Conservation (phyloP, 2,888 invertebrate genomes). For the Nebria brevicollis region DNA sequence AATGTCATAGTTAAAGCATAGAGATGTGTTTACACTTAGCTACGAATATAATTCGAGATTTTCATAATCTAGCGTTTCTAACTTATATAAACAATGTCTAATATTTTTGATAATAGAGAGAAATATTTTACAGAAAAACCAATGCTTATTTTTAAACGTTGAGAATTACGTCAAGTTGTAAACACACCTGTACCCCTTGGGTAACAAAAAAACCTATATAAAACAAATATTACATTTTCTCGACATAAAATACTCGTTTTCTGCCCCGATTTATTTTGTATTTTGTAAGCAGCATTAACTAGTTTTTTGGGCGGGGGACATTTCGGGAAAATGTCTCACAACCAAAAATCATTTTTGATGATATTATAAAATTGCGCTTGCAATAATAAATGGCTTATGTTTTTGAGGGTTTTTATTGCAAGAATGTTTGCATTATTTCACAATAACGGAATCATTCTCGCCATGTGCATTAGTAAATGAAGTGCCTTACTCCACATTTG, state of each 20-base stretch:
- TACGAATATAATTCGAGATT: not conserved
- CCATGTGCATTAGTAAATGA: constrained; percentile 64
- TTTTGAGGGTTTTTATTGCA: constrained; percentile 22
- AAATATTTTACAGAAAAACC: not conserved
- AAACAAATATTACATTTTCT: not conserved
- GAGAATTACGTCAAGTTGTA: constrained; percentile 4
- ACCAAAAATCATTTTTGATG: not conserved
- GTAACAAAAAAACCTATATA: not conserved
- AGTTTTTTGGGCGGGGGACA: not conserved
- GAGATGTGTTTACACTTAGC: not conserved
- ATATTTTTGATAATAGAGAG: not conserved
- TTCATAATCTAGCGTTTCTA: not conserved
- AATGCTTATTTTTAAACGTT: not conserved
- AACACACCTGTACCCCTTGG: constrained; percentile 17
- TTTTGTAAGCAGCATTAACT: constrained; percentile 25
- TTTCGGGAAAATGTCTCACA: not conserved
- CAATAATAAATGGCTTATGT: constrained; percentile 7
- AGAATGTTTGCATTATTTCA: constrained; percentile 25
- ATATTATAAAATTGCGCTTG: constrained; percentile 1
- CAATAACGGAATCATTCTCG: constrained; percentile 54
- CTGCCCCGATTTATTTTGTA: constrained; percentile 19
- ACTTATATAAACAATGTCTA: not conserved
- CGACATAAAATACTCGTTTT: constrained; percentile 26
- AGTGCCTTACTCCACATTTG: constrained; percentile 66
- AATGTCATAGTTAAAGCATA: not conserved